Evolutionary conservation across 2,888 invertebrate genomes (phyloP), one percentile per base, ranked within the genome.

Genomic region (Xestia xanthographa): DNA sequence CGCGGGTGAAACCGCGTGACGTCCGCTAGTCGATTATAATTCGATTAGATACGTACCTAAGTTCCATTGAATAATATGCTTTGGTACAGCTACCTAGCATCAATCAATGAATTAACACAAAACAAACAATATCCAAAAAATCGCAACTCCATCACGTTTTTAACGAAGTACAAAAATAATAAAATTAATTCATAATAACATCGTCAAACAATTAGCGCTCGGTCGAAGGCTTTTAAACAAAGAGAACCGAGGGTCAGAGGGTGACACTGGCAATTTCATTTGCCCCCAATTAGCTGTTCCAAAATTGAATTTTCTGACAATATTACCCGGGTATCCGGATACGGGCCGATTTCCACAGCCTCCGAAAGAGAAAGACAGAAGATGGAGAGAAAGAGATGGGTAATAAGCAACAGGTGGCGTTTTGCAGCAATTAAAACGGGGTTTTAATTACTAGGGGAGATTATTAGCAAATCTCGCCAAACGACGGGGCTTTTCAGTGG

Each of bases 391-490:
- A 91, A 91, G 87, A 89, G 91, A 88, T 67, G 77, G 88, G 11
- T 1, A 20, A 50, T 62, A n/a, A 77, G 95, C 97, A 96, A 97
- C 97, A 96, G 96, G 97, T 97, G 95, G 94, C 92, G 91, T 90
- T 94, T 92, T 93, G 90, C 88, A 94, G 95, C 96, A 97, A 96
- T 96, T 97, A 96, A 96, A 96, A 96, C 91, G 90, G 92, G 92
- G 91, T 95, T 96, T 95, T 96, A 96, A 96, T 97, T 96, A 96
- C 95, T 94, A 92, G 95, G 96, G 96, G 96, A 94, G 93, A 94
- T 96, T 95, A 96, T 96, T 95, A 95, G 95, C 95, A 91, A 93
- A 94, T 94, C 94, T 94, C 94, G 86, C 88, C 88, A 90, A 92
- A 93, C 93, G 95, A 92, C 91, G 92, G 89, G 91, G 95, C 92